A percentile compares a stretch with the other conserved stretches of the same genome.
These are phyloP conservation scores for Callocephalon fimbriatum DNA, from an alignment of 2,113 vertebrate species.

Conservation along the genomic window DNA sequence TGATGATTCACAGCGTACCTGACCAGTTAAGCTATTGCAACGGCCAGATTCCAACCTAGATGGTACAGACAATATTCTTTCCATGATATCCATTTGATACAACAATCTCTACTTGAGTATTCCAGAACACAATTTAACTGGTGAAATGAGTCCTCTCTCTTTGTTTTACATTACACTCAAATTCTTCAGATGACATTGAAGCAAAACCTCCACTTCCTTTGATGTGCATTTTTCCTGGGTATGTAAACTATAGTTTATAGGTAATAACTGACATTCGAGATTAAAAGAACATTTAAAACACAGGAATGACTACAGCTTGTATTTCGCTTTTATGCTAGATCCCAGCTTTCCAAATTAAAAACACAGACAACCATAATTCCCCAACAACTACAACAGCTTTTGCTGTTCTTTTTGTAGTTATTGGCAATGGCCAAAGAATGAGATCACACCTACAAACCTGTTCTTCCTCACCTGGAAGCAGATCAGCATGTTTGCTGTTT, in stretches of 20 bases:
- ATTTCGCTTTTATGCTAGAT: not conserved
- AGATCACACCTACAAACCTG: not conserved
- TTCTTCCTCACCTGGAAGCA: conserved; percentile 46
- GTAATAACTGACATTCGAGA: not conserved
- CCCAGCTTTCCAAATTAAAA: not conserved
- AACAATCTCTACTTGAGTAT: not conserved
- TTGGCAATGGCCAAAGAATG: not conserved
- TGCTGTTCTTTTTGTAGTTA: not conserved
- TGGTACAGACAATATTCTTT: not conserved
- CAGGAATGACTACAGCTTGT: not conserved
- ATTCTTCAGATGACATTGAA: not conserved
- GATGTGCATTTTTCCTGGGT: not conserved
- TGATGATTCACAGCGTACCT: not conserved
- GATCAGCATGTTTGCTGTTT: not conserved
- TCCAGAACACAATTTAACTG: not conserved
- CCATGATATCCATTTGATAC: rapidly evolving
- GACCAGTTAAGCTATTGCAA: not conserved
- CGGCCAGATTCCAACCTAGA: not conserved
- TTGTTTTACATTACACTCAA: not conserved
- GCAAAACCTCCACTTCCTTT: not conserved
- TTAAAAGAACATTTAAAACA: not conserved
- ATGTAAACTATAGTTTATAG: not conserved
- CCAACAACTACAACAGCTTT: not conserved
- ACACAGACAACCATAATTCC: not conserved
- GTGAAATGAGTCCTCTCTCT: not conserved